Percentiles rank a stretch among this genome's conserved stretches.
Evolutionary conservation across 2,113 vertebrate species (phyloP).

Genomic region (Muntiacus reevesi): DNA sequence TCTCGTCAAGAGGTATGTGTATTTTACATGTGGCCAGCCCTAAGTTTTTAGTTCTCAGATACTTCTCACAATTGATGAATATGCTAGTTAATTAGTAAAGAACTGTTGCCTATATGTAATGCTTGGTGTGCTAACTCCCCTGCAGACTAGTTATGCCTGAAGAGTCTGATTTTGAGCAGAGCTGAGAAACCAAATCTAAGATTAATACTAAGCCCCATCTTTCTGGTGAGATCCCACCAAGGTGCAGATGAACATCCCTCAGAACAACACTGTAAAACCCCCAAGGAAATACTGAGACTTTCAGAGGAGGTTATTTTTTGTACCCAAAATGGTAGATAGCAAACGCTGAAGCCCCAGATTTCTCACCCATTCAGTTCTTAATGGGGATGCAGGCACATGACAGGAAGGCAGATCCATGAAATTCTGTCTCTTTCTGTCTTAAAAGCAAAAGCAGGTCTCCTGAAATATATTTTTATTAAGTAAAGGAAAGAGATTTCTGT

Average conservation of each 20-base stretch:
- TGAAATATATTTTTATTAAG: not conserved
- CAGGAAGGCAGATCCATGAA: not conserved
- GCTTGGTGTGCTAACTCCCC: not conserved
- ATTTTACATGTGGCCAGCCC: not conserved
- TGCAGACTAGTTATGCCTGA: not conserved
- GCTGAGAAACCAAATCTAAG: not conserved
- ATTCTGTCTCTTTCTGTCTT: not conserved
- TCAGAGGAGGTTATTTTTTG: not conserved
- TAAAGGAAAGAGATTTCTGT: not conserved
- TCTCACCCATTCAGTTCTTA: not conserved
- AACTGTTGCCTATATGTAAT: not conserved
- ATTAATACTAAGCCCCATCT: not conserved
- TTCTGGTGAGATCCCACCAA: not conserved
- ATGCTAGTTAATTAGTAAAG: not conserved
- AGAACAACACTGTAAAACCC: not conserved
- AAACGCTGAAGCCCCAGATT: not conserved
- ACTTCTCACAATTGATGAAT: not conserved
- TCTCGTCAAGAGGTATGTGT: not conserved
- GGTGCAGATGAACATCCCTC: not conserved
- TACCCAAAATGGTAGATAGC: not conserved
- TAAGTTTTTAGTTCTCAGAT: not conserved
- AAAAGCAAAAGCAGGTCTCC: not conserved
- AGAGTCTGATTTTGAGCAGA: not conserved
- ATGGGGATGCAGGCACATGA: not conserved
- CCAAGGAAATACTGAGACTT: not conserved